These are phyloP conservation scores for Acronicta alni DNA, from an alignment of 2,888 invertebrate species.

Conservation along the genomic window DNA sequence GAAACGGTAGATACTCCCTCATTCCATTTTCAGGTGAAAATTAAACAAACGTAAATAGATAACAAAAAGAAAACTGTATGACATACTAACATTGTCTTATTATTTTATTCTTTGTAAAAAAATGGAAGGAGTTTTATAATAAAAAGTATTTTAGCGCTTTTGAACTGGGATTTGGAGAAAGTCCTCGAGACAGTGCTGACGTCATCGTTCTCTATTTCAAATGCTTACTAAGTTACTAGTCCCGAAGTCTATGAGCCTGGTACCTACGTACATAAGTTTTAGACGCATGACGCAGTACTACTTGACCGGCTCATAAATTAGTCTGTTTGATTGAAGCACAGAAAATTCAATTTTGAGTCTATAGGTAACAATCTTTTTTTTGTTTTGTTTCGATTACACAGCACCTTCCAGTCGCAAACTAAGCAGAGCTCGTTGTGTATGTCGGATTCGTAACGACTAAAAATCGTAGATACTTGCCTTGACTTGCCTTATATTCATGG, in stretches of 20 bases:
- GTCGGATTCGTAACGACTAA: too few species aligned
- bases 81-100: not conserved
- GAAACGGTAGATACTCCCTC: constrained; percentile 17
- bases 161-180: constrained; percentile 8
- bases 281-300: constrained; percentile 4
- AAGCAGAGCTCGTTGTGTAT: too few species aligned
- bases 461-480: too few species aligned
- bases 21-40: constrained; percentile 15
- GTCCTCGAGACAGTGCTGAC: constrained; percentile 14
- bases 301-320: constrained; percentile 17
- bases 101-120: too few species aligned
- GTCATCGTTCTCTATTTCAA: constrained; percentile 19
- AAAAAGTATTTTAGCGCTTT: constrained; percentile 4
- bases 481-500: too few species aligned
- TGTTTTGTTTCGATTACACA: too few species aligned
- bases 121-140: constrained; percentile 9
- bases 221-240: not conserved
- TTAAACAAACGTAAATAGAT: constrained; percentile 6
- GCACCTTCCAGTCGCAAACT: too few species aligned
- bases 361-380: too few species aligned
- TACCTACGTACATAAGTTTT: constrained; percentile 29
- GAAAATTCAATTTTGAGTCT: constrained; percentile 7
- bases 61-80: constrained; percentile 9
- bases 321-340: constrained; percentile 8
- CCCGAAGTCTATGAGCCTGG: constrained; percentile 14